Conservation (phyloP, 1,140 invertebrate species). For the Hyposmocoma kahamanoa region DNA sequence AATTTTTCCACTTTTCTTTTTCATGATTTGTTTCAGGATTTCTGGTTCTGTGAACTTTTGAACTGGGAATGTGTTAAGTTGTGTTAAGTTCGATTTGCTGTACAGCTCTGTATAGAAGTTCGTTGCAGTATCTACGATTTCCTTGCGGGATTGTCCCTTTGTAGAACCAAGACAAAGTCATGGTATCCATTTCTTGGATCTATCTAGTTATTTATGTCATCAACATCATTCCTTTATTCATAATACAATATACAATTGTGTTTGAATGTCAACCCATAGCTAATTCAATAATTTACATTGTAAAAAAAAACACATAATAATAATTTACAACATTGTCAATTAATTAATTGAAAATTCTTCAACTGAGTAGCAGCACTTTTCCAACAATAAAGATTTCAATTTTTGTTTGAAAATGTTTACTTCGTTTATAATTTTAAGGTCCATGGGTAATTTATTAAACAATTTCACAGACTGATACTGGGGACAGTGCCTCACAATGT, state of each 20-base stretch:
- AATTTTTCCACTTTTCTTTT: constrained; percentile 18
- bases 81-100: constrained; percentile 4
- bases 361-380: too few species aligned
- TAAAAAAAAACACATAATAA: constrained; percentile 24
- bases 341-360: too few species aligned
- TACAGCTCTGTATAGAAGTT: constrained; percentile 23
- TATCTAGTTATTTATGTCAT: constrained; percentile 24
- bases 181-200: constrained; percentile 23
- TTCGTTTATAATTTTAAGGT: too few species aligned
- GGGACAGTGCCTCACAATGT: too few species aligned
- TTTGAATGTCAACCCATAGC: too few species aligned
- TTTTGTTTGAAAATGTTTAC: too few species aligned
- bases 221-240: constrained; percentile 29
- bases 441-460: too few species aligned
- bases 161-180: constrained; percentile 10
- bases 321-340: too few species aligned
- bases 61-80: background rate
- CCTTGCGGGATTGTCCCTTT: constrained; percentile 14
- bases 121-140: constrained; percentile 25
- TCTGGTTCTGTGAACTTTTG: background rate
- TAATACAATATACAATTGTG: too few species aligned
- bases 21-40: constrained; percentile 16
- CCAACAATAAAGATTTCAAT: too few species aligned
- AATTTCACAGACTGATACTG: too few species aligned
- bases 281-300: constrained; percentile 27